phyloP scores from a whole-genome alignment of 2,797 vertebrate species.

The Syndactyla subalaris region DNA sequence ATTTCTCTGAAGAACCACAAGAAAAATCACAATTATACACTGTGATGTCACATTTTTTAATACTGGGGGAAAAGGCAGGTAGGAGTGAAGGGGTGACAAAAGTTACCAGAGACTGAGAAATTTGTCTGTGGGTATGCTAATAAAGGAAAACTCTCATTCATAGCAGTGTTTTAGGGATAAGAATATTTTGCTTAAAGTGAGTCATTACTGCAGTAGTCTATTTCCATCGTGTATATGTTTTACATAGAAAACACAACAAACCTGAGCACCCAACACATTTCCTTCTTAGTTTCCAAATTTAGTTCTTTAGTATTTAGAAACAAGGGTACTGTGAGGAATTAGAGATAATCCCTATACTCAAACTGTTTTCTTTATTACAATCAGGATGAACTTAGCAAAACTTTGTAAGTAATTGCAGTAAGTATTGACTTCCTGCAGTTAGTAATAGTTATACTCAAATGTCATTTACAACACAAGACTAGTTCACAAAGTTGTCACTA shows the following conservation, averaged over 20 bases:
- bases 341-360: background rate
- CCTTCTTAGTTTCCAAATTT: slow-evolving; percentile 27
- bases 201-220: background rate
- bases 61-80: background rate
- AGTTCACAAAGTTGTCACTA: background rate
- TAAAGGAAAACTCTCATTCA: background rate
- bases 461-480: background rate
- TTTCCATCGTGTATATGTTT: slow-evolving; percentile 24
- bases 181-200: background rate
- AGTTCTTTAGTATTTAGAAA: background rate
- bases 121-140: background rate
- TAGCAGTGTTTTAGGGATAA: background rate
- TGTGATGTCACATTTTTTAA: background rate
- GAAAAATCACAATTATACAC: background rate
- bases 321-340: background rate
- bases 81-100: background rate
- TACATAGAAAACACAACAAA: background rate
- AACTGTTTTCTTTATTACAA: background rate
- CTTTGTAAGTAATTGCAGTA: background rate
- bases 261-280: background rate
- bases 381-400: background rate
- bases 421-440: background rate
- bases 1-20: background rate
- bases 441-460: background rate
- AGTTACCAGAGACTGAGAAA: background rate